Evolutionary conservation across 2,797 vertebrate species (phyloP).

Genomic region (Distichodus sexfasciatus): DNA sequence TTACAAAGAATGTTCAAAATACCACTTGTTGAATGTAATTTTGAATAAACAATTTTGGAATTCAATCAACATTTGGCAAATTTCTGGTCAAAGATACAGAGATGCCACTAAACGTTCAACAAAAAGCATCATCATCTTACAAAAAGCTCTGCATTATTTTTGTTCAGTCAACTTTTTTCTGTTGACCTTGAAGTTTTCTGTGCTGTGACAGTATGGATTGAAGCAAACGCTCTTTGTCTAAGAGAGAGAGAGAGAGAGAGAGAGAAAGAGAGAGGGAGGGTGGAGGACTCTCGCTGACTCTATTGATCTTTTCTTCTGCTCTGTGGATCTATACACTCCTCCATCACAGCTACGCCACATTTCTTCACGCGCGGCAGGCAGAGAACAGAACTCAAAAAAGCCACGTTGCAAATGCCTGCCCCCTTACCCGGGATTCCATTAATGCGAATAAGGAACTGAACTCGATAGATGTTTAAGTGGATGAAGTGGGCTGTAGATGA

Average conservation of each 20-base stretch:
- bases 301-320: conserved; percentile 41
- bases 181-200: conserved; percentile 34
- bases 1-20: no score
- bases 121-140: no score
- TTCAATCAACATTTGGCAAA: no score
- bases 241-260: conserved; percentile 25
- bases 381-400: conserved; percentile 17
- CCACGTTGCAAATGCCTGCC: conserved; percentile 15
- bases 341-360: conserved; percentile 44
- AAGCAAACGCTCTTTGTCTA: conserved; percentile 19
- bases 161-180: background rate
- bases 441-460: conserved; percentile 12
- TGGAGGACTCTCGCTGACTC: conserved; percentile 40
- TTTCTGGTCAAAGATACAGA: no score
- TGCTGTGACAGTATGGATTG: conserved; percentile 35
- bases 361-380: conserved; percentile 36
- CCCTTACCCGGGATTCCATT: conserved; percentile 27
- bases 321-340: conserved; percentile 46
- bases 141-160: no score
- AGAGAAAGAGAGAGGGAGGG: conserved; percentile 22
- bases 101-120: no score
- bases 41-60: no score
- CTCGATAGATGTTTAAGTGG: conserved; percentile 8
- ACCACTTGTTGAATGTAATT: no score
- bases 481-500: background rate